Evolutionary conservation across 35 echinoderm and acorn worm species (phyloP).

Genomic region (Ptychodera flava): DNA sequence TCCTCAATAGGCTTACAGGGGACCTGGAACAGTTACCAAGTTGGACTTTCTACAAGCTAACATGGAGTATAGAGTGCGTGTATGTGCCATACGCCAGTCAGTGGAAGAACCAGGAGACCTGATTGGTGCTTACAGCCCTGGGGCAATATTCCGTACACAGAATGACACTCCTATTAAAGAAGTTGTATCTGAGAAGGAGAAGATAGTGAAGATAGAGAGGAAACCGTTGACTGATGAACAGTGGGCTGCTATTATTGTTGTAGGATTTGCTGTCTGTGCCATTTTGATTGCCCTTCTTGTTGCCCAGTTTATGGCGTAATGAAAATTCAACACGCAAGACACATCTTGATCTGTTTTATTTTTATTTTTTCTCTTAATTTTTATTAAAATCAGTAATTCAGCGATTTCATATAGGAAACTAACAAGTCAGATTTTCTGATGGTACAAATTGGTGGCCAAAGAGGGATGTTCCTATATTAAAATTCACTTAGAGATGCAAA

Average conservation of each 20-base stretch:
- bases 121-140: constrained; percentile 71
- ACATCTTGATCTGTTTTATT: no score
- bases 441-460: no score
- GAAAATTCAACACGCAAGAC: no score
- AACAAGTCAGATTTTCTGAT: no score
- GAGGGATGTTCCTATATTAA: no score
- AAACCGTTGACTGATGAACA: constrained; percentile 71
- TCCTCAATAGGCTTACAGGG: constrained; percentile 87
- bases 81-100: constrained; percentile 69
- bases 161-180: constrained; percentile 17
- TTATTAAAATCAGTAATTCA: no score
- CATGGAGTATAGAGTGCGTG: constrained; percentile 76
- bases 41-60: constrained; percentile 56
- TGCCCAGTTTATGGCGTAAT: background rate
- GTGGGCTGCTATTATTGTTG: constrained; percentile 65
- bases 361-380: no score
- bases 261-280: constrained; percentile 52
- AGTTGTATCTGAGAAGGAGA: constrained; percentile 10
- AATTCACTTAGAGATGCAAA: no score
- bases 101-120: constrained; percentile 64
- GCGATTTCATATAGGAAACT: no score
- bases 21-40: constrained; percentile 37
- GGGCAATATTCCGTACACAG: constrained; percentile 39
- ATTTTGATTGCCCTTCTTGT: constrained; percentile 68
- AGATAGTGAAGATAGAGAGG: constrained; percentile 33